Conservation (phyloP, 2,113 vertebrate genomes). For the Phalacrocorax brasilianus region DNA sequence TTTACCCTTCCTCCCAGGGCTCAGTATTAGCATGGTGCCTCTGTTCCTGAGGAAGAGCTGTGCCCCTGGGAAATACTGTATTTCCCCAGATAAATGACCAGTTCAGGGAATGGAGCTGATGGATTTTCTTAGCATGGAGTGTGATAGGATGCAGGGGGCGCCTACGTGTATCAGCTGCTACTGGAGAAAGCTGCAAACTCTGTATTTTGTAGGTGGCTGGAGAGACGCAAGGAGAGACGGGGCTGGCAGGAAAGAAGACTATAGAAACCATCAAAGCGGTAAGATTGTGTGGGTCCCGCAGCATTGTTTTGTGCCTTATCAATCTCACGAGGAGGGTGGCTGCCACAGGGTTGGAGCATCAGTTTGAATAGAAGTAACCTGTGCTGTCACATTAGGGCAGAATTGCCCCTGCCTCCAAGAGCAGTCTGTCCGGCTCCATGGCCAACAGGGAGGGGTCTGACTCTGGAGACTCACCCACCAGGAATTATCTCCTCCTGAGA, state of each 20-base stretch:
- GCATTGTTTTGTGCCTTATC: background rate
- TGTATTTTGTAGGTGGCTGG: slow-evolving; percentile 85
- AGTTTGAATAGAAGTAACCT: background rate
- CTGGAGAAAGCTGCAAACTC: background rate
- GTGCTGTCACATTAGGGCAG: background rate
- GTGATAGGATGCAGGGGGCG: background rate
- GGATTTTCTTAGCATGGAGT: background rate
- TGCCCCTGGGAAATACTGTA: background rate
- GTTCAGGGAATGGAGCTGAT: background rate
- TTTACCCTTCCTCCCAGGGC: background rate
- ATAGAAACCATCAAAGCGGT: slow-evolving; percentile 96
- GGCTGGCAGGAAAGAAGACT: slow-evolving; percentile 90
- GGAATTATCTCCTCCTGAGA: background rate
- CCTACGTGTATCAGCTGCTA: rapidly evolving
- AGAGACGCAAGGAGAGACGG: slow-evolving; percentile 85
- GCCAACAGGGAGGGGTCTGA: background rate
- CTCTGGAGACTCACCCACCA: background rate
- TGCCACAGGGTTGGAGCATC: rapidly evolving
- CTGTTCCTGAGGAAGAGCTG: background rate
- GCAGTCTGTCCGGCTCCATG: background rate
- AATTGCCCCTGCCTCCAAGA: background rate
- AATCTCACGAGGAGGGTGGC: background rate
- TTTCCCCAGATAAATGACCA: background rate
- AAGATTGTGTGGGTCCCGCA: slow-evolving; percentile 53
- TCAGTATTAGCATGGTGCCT: background rate